These are phyloP conservation scores for Andricus quercusramuli DNA, from an alignment of 2,888 invertebrate genomes.

Conservation along the genomic window DNA sequence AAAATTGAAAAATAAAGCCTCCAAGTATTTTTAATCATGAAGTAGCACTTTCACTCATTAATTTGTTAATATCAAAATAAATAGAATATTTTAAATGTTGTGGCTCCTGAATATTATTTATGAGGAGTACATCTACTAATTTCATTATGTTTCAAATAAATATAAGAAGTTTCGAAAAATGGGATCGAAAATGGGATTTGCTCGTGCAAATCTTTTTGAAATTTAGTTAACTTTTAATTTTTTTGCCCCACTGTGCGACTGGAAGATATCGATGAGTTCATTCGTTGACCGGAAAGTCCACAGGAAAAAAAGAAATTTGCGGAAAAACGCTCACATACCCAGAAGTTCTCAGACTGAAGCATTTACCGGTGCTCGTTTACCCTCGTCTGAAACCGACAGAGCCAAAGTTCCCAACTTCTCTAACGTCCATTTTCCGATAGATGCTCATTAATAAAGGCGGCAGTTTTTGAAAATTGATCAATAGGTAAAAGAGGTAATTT, in stretches of 20 bases:
- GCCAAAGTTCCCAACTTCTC: neutral
- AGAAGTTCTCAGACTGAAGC: slow-evolving; percentile 12
- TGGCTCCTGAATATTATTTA: too few species aligned
- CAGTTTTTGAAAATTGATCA: neutral
- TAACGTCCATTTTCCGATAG: neutral
- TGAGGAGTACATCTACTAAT: too few species aligned
- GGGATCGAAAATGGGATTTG: too few species aligned
- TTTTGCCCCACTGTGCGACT: neutral
- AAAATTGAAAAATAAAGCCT: too few species aligned
- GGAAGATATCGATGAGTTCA: neutral
- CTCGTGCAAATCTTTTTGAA: too few species aligned
- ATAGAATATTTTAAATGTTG: too few species aligned
- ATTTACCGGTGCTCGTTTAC: slow-evolving; percentile 5
- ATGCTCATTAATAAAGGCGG: neutral
- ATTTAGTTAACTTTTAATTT: too few species aligned
- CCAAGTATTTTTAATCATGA: too few species aligned
- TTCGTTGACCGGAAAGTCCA: neutral
- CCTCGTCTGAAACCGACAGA: neutral
- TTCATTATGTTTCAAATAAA: too few species aligned
- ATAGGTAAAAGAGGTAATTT: neutral
- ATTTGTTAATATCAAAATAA: too few species aligned
- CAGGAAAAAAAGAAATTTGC: neutral
- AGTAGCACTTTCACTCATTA: too few species aligned
- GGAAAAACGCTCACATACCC: neutral
- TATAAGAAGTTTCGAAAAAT: too few species aligned